Evolutionary conservation across 1,140 invertebrate species (phyloP).

Genomic region (Drosophila melanica): DNA sequence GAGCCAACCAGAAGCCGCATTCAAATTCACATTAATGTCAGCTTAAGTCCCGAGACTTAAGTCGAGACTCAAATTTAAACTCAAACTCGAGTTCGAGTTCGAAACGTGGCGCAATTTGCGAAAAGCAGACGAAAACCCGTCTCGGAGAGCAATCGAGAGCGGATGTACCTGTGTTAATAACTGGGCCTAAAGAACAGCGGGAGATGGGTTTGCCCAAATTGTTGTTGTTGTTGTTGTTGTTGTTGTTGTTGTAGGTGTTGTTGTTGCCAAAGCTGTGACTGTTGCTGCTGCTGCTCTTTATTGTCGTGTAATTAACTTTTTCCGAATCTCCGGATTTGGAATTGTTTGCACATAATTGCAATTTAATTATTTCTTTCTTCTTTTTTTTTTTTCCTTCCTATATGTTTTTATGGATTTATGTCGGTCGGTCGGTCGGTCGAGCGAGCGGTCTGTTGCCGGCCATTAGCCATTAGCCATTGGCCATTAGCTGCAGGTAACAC

Average conservation of each 20-base stretch:
- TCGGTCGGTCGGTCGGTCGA: slow-evolving; percentile 56
- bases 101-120: slow-evolving; percentile 1
- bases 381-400: slow-evolving; percentile 34
- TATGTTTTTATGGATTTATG: slow-evolving; percentile 81
- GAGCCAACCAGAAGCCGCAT: slow-evolving; percentile 67
- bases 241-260: background rate
- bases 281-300: slow-evolving; percentile 66
- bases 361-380: slow-evolving; percentile 72
- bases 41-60: slow-evolving; percentile 54
- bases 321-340: slow-evolving; percentile 80
- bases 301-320: slow-evolving; percentile 82
- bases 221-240: too few species aligned
- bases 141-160: slow-evolving; percentile 1
- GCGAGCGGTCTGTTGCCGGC: slow-evolving; percentile 48
- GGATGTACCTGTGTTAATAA: background rate
- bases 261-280: slow-evolving; percentile 8
- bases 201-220: background rate
- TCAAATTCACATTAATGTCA: slow-evolving; percentile 78
- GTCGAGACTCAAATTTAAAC: too few species aligned
- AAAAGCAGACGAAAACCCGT: slow-evolving; percentile 3
- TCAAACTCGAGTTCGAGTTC: too few species aligned
- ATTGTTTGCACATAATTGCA: slow-evolving; percentile 82
- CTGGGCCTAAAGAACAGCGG: background rate
- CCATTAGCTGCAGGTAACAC: slow-evolving; percentile 45
- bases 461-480: slow-evolving; percentile 60